Evolutionary conservation across 2,888 invertebrate genomes (phyloP).

Genomic region (Pelosia muscerda): DNA sequence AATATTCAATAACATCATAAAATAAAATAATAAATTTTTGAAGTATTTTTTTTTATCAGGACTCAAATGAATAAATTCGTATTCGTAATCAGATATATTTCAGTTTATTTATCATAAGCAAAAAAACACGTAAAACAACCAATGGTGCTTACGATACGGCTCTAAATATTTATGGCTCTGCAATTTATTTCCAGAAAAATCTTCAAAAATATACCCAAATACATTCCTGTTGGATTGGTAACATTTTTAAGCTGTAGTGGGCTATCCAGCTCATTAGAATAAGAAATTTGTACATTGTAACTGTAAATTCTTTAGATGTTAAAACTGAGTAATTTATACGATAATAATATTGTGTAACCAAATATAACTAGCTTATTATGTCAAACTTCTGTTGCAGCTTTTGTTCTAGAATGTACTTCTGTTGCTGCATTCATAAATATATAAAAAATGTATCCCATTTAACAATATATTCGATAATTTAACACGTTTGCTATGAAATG

Average conservation of each 20-base stretch:
- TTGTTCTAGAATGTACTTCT: slow-evolving; percentile 28
- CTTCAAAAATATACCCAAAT: slow-evolving; percentile 49
- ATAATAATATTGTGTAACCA: slow-evolving; percentile 63
- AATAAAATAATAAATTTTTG: not conserved
- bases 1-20: no score
- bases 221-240: slow-evolving; percentile 68
- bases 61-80: not conserved
- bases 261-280: slow-evolving; percentile 66
- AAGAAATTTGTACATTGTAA: slow-evolving; percentile 79
- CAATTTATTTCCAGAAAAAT: slow-evolving; percentile 50
- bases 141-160: slow-evolving; percentile 36
- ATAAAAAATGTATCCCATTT: slow-evolving; percentile 26
- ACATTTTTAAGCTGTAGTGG: slow-evolving; percentile 58
- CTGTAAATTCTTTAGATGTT: slow-evolving; percentile 77
- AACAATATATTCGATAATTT: slow-evolving; percentile 18
- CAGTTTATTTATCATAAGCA: not conserved
- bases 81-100: not conserved
- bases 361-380: slow-evolving; percentile 54
- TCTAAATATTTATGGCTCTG: slow-evolving; percentile 35
- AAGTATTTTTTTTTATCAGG: not conserved
- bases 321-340: slow-evolving; percentile 60
- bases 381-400: slow-evolving; percentile 35
- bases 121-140: slow-evolving; percentile 13
- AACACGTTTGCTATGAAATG: slow-evolving; percentile 6
- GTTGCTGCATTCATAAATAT: slow-evolving; percentile 37